Evolutionary conservation across 2,113 vertebrate species (phyloP).

Genomic region (Aspidoscelis tigris): DNA sequence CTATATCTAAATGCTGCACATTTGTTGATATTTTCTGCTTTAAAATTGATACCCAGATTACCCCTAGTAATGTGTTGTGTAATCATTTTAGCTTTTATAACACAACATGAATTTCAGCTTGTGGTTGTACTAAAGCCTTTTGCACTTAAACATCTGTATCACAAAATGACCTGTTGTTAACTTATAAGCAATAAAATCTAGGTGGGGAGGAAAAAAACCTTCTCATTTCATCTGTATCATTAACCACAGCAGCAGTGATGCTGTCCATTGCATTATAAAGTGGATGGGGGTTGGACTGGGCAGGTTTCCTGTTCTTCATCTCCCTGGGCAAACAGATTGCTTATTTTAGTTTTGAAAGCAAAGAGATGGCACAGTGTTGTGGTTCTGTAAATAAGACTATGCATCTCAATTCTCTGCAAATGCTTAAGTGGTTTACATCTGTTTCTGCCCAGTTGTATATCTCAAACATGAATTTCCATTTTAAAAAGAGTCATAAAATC

Average conservation of each 20-base stretch:
- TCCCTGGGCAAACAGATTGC: conserved; percentile 84
- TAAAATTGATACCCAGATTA: conserved; percentile 57
- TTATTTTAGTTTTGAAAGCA: conserved; percentile 85
- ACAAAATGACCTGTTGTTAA: conserved; percentile 49
- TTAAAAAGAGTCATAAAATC: conserved; percentile 90
- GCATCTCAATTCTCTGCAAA: conserved; percentile 86
- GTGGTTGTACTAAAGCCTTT: conserved; percentile 67
- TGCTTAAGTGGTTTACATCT: conserved; percentile 88
- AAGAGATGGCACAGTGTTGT: conserved; percentile 74
- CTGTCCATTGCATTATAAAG: conserved; percentile 70
- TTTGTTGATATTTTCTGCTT: conserved; percentile 51
- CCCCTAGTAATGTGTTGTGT: conserved; percentile 61
- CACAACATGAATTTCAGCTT: conserved; percentile 67
- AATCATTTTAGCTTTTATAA: conserved; percentile 71
- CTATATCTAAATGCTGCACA: conserved; percentile 42
- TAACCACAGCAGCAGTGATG: conserved; percentile 69
- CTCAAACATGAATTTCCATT: conserved; percentile 91
- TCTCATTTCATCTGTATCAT: conserved; percentile 68
- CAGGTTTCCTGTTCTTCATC: conserved; percentile 79
- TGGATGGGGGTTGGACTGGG: conserved; percentile 71
- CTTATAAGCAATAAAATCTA: conserved; percentile 76
- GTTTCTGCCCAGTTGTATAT: conserved; percentile 86
- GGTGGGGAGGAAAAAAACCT: conserved; percentile 58
- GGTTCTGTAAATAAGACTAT: conserved; percentile 86
- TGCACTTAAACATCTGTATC: conserved; percentile 69